Evolutionary conservation across 2,113 vertebrate genomes (phyloP), one percentile per base, ranked within the genome.

Genomic region (Opisthocomus hoazin): DNA sequence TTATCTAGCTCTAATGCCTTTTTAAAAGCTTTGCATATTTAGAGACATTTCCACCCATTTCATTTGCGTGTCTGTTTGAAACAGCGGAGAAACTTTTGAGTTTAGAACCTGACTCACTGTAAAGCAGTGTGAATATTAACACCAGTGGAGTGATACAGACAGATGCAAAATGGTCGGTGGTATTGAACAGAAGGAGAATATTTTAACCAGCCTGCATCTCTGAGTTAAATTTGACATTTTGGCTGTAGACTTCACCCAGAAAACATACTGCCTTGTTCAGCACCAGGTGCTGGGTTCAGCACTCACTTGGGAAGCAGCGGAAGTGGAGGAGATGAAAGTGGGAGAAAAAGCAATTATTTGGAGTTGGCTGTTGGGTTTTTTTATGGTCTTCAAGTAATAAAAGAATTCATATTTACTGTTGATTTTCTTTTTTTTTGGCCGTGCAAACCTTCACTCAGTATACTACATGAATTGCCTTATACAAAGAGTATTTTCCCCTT

Each of bases 111-210:
- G 61, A 26, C 15, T 54, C 15, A 17, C 11, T 65, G 26, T 11
- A 20, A 61, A 70, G 65, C 77, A 65, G 11, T 2, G 15, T 13
- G n/a, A 45, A 7, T 26, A 57, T 15, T 41, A 12, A 23, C 6
- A 1, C 22, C 2, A 11, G 13, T 2, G 5, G n/a, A 78, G 26
- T 8, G 29, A 11, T 11, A 37, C 8, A 12, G 21, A 29, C 11
- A n/a, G 45, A 30, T 60, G 29, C 43, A 84, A 82, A 57, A 8
- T 17, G 18, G 2, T 24, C 2, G 2, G 26, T 54, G 4, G 14
- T 2, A 20, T 15, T 34, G 56, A 90, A 39, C 12, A 78, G 58
- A 58, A 50, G 23, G 56, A 60, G 15, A 58, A 16, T 32, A 45
- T 34, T 75, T 78, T 54, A 41, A 45, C 73, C 46, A 66, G 29